Evolutionary conservation across 1,140 invertebrate species (phyloP).

Genomic region (Apolygus lucorum): DNA sequence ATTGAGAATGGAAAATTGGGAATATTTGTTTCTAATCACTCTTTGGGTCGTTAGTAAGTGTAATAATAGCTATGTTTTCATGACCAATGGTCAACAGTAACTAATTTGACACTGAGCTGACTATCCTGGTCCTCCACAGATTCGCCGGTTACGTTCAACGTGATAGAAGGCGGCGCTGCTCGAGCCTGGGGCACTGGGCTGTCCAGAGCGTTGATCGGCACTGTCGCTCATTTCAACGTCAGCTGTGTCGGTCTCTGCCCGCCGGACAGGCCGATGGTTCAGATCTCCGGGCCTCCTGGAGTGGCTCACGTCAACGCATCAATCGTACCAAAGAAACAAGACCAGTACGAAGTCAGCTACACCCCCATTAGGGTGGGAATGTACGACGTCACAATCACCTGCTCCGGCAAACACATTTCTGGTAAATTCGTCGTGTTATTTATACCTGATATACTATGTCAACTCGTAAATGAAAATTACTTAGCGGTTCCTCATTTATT

Average conservation of each 20-base stretch:
- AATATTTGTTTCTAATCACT: too few relatives aligned
- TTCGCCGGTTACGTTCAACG: conserved; percentile 48
- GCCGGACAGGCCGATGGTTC: conserved; percentile 31
- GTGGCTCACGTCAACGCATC: conserved; percentile 45
- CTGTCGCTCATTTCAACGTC: conserved; percentile 28
- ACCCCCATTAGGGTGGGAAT: conserved; percentile 60
- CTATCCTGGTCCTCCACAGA: too few relatives aligned
- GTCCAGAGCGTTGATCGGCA: conserved; percentile 46
- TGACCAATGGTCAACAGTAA: too few relatives aligned
- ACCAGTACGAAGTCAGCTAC: conserved; percentile 55
- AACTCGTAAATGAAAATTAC: not conserved
- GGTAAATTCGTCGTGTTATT: too few relatives aligned
- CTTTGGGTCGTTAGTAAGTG: too few relatives aligned
- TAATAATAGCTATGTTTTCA: too few relatives aligned
- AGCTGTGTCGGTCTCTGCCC: conserved; percentile 27
- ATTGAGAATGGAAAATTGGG: too few relatives aligned
- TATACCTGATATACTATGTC: too few relatives aligned
- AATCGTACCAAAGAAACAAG: conserved; percentile 31
- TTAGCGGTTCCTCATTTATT: not conserved
- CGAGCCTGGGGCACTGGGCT: conserved; percentile 55
- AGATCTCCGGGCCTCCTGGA: conserved; percentile 58
- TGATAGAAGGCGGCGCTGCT: conserved; percentile 52
- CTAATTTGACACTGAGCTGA: too few relatives aligned
- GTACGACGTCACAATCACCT: conserved; percentile 56
- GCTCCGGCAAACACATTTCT: conserved; percentile 52